These are phyloP conservation scores for Hypomecis punctinalis DNA, from an alignment of 2,888 invertebrate species.

Conservation along the genomic window DNA sequence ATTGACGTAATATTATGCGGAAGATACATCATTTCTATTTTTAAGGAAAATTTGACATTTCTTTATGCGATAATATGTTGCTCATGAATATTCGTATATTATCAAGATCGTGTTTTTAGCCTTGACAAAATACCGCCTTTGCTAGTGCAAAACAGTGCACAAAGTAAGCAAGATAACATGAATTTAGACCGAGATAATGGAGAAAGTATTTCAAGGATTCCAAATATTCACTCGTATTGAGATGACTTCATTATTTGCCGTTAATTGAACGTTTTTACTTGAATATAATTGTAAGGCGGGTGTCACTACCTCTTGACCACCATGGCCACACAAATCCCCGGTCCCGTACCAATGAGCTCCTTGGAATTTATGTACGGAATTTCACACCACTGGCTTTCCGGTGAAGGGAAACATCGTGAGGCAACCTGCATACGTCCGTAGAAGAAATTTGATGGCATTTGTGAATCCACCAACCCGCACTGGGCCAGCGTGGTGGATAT, in stretches of 20 bases:
- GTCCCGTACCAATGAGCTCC: too few species aligned
- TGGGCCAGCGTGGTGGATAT: too few species aligned
- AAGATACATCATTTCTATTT: background rate
- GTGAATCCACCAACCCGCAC: too few species aligned
- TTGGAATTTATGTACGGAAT: too few species aligned
- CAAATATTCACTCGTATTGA: conserved; percentile 2
- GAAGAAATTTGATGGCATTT: too few species aligned
- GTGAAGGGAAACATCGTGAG: too few species aligned
- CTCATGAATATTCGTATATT: conserved; percentile 3
- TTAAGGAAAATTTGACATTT: background rate
- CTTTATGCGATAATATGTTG: background rate
- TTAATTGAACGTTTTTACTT: too few species aligned
- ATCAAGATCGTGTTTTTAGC: background rate
- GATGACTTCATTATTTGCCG: background rate
- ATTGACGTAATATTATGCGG: background rate
- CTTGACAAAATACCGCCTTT: conserved; percentile 22
- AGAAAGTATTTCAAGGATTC: conserved; percentile 40
- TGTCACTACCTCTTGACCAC: too few species aligned
- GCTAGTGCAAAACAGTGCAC: conserved; percentile 28
- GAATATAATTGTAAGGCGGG: too few species aligned
- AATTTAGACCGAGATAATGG: conserved; percentile 28
- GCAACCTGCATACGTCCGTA: too few species aligned
- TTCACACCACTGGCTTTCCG: too few species aligned
- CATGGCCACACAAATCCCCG: too few species aligned
- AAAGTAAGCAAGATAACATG: conserved; percentile 29